Base-by-base conservation (phyloP, 2,888 invertebrate species). In the Drosophila falleni region DNA sequence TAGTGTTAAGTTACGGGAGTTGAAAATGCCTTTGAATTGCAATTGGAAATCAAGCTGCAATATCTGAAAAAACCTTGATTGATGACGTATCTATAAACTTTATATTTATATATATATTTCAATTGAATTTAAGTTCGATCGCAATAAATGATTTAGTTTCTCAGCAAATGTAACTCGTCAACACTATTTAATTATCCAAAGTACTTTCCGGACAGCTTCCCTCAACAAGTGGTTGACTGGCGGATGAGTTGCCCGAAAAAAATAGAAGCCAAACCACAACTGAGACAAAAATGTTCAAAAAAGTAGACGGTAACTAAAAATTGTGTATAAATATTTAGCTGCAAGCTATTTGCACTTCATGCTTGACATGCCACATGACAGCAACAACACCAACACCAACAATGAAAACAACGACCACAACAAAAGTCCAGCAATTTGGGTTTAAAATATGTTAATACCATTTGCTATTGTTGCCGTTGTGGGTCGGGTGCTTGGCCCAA, bases 321-420 rank as follows among this genome's bases (percentile, higher is more conserved):
- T 75, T 86, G 73, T 80, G 63, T 75, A 84, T 83, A 83, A 79
- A 79, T 83, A 87, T 85, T 87, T 89, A 62, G 87, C 85, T 87
- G 77, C 69, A 70, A 86, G 89, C 85, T 81, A 84, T 89, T 89
- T 86, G 87, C 89, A 86, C 86, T 84, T 87, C 87, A 86, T 86
- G 87, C 89, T 72, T 86, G 84, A 89, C 89, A 86, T 86, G 89
- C 79, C 79, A 64, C 68, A 76, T 50, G 64, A 54, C 72, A 78
- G 60, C 65, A 75, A 56, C 60, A 71, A 41, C 47, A 64, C 11
- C 61, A 71, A 33, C 50, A 69, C 3, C 44, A 73, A 46, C 60
- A 64, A n/a, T 47, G 49, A 54, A 56, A 62, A 63, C 77, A 74
- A 71, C 64, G 73, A 66, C 74, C 71, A 71, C 79, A 78, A 78